These are phyloP conservation scores for Phrynosoma blainvillii DNA, from an alignment of 2,113 vertebrate genomes.

Conservation along the genomic window DNA sequence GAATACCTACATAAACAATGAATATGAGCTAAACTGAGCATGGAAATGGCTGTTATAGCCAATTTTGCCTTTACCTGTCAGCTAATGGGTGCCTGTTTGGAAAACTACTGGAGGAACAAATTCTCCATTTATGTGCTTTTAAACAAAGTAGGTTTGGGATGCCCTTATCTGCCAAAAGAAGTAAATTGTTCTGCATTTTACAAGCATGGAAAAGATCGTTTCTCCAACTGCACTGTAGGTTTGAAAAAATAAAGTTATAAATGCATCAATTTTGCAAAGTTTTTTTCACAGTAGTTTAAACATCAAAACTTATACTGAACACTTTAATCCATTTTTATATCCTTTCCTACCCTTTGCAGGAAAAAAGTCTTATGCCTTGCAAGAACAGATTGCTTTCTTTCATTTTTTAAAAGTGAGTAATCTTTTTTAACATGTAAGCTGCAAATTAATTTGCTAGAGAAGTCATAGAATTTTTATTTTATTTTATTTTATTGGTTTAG, in stretches of 20 bases:
- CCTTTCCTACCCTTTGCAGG: slow-evolving; percentile 33
- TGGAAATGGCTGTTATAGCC: background rate
- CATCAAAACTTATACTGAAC: slow-evolving; percentile 52
- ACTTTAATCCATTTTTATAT: slow-evolving; percentile 39
- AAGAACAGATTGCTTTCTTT: slow-evolving; percentile 38
- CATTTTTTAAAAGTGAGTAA: slow-evolving; percentile 9
- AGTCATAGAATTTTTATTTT: background rate
- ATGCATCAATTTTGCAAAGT: slow-evolving; percentile 36
- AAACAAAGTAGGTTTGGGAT: slow-evolving; percentile 51
- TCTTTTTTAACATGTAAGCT: slow-evolving; percentile 36
- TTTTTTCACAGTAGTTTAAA: slow-evolving; percentile 47
- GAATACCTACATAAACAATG: background rate
- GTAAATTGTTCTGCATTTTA: slow-evolving; percentile 53
- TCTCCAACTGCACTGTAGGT: slow-evolving; percentile 13
- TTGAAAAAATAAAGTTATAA: slow-evolving; percentile 22
- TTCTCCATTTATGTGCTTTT: slow-evolving; percentile 45
- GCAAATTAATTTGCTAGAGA: slow-evolving; percentile 44
- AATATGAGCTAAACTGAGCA: background rate
- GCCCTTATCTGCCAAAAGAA: slow-evolving; percentile 56
- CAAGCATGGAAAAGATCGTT: slow-evolving; percentile 33
- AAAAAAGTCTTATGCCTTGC: slow-evolving; percentile 47
- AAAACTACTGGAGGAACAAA: background rate
- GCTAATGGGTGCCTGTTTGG: slow-evolving; percentile 1
- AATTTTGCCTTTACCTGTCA: slow-evolving; percentile 20
- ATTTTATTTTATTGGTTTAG: background rate